phyloP scores from a whole-genome alignment of 2,113 vertebrate genomes.

The Gulo gulo region DNA sequence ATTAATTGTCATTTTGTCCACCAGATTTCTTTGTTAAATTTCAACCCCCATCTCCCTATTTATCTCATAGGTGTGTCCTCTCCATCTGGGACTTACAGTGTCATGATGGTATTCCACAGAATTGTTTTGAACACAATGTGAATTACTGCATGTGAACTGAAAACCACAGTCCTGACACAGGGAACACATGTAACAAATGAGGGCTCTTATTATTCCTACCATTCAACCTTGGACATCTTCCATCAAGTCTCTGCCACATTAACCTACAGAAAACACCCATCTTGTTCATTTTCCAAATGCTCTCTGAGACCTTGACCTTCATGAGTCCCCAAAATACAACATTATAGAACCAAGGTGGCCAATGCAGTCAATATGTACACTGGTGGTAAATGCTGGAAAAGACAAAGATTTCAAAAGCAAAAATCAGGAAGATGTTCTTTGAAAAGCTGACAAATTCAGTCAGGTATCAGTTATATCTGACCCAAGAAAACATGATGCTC shows the following conservation, averaged over 20 bases:
- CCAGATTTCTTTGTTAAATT: not conserved
- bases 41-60: not conserved
- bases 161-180: not conserved
- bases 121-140: not conserved
- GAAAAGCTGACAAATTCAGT: not conserved
- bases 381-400: not conserved
- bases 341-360: not conserved
- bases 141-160: not conserved
- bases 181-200: not conserved
- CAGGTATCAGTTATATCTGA: not conserved
- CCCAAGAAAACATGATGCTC: not conserved
- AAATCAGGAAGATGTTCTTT: not conserved
- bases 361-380: not conserved
- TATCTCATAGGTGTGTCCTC: not conserved
- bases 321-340: not conserved
- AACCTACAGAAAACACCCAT: not conserved
- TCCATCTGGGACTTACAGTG: not conserved
- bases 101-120: not conserved
- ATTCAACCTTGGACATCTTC: not conserved
- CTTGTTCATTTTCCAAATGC: not conserved
- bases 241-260: not conserved
- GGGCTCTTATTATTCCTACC: not conserved
- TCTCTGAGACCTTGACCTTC: not conserved
- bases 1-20: not conserved
- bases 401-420: not conserved